Evolutionary conservation across 2,113 vertebrate genomes (phyloP).

Genomic region (Pelecanoides urinatrix): DNA sequence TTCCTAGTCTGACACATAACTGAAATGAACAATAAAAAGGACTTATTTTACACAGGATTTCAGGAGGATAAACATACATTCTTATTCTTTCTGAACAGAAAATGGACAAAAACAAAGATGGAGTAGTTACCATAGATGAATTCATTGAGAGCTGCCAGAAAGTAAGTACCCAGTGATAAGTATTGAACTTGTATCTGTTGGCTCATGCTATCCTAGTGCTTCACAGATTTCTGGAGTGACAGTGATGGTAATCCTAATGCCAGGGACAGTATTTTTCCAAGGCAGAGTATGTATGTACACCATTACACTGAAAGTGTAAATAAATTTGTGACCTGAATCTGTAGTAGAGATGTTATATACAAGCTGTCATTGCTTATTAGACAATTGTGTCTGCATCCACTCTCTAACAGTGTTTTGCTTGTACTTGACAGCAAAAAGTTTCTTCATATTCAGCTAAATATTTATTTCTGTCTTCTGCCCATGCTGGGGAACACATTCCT

Average conservation of each 20-base stretch:
- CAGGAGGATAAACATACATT: background rate
- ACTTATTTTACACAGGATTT: background rate
- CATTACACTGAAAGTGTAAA: background rate
- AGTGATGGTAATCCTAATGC: background rate
- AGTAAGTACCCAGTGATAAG: conserved; percentile 74
- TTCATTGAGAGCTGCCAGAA: conserved; percentile 99
- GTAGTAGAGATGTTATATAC: background rate
- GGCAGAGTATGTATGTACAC: background rate
- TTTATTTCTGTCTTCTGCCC: background rate
- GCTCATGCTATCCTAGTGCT: background rate
- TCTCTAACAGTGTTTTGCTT: background rate
- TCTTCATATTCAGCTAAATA: background rate
- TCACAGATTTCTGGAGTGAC: background rate
- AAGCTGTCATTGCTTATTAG: background rate
- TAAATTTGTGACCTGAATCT: background rate
- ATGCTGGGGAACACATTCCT: background rate
- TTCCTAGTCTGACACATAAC: background rate
- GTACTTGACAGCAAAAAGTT: background rate
- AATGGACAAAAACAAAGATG: conserved; percentile 99
- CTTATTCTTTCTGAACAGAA: conserved; percentile 79
- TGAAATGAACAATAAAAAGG: background rate
- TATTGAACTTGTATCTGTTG: background rate
- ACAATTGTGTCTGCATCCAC: background rate
- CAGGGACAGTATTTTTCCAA: background rate
- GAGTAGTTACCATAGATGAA: conserved; percentile 98